Evolutionary conservation across 1,140 invertebrate genomes (phyloP), one percentile per base, ranked within the genome.

Genomic region (Grapholita molesta): DNA sequence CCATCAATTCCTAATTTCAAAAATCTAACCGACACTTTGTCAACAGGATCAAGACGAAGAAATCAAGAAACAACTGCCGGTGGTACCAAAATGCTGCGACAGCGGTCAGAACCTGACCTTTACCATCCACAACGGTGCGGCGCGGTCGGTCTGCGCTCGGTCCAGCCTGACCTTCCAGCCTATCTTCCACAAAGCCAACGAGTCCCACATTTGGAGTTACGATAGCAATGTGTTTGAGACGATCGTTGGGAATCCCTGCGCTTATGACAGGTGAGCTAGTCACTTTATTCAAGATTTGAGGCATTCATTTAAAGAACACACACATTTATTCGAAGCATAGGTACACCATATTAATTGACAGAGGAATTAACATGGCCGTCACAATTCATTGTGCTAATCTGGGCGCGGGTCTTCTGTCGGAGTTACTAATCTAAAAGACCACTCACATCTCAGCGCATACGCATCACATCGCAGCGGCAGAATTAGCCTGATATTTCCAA

Each of bases 231-330:
- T 85, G 8, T 94, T 93, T 68, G 90, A 93, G 55, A 93, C 93
- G 2, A 86, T 94, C 23, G 88, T 94, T 21, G 93, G 93, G 2
- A 92, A 93, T 74, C 93, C 93, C 15, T 94, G 94, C 76, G 68
- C 70, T 64, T 90, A 92, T 71, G 90, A 92, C 76, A 94, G 88
- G 94, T 94, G 85, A 79, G 79, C 82, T 65, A 33, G 55, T 64
- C 28, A 64, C 66, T 42, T 52, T 67, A 55, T 15, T 61, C 30
- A 42, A 48, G 21, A 15, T 61, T 57, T 9, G 6, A 67, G 48
- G n/a, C n/a, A n/a, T n/a, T n/a, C n/a, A n/a, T n/a, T n/a, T n/a
- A n/a, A n/a, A n/a, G n/a, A n/a, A n/a, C n/a, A n/a, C n/a, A n/a
- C n/a, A n/a, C n/a, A n/a, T n/a, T n/a, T n/a, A n/a, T n/a, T n/a